Conservation (phyloP, 1,140 invertebrate species). For the Aphaenogaster ashmeadi region DNA sequence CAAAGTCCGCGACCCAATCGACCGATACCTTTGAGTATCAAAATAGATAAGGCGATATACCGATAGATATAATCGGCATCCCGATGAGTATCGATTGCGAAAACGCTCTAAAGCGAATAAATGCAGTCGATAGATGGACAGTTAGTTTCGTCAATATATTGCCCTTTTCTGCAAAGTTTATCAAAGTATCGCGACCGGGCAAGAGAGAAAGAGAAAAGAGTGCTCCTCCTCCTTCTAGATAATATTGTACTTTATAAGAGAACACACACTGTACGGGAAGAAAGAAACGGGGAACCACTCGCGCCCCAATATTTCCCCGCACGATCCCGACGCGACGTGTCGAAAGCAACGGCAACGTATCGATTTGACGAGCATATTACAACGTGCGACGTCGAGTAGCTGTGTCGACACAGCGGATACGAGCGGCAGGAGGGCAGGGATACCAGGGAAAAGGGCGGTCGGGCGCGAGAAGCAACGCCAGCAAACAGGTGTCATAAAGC, state of each 20-base stretch:
- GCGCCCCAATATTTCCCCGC: constrained; percentile 56
- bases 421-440: background rate
- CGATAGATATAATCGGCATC: constrained; percentile 15
- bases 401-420: constrained; percentile 4
- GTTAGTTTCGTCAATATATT: constrained; percentile 14
- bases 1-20: background rate
- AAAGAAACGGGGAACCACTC: background rate
- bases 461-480: constrained; percentile 64
- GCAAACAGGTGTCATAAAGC: constrained; percentile 78
- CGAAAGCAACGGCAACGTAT: constrained; percentile 61
- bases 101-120: constrained; percentile 9
- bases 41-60: constrained; percentile 31
- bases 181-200: background rate
- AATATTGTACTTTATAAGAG: background rate
- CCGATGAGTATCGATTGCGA: constrained; percentile 19
- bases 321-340: constrained; percentile 39
- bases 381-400: constrained; percentile 32
- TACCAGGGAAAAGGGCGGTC: constrained; percentile 29
- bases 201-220: too few species aligned
- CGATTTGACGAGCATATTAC: constrained; percentile 62
- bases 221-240: background rate
- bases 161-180: background rate
- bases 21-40: constrained; percentile 32
- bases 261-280: background rate
- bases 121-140: constrained; percentile 27